These are phyloP conservation scores for Pipa parva DNA, from an alignment of 2,113 vertebrate species.

Conservation along the genomic window DNA sequence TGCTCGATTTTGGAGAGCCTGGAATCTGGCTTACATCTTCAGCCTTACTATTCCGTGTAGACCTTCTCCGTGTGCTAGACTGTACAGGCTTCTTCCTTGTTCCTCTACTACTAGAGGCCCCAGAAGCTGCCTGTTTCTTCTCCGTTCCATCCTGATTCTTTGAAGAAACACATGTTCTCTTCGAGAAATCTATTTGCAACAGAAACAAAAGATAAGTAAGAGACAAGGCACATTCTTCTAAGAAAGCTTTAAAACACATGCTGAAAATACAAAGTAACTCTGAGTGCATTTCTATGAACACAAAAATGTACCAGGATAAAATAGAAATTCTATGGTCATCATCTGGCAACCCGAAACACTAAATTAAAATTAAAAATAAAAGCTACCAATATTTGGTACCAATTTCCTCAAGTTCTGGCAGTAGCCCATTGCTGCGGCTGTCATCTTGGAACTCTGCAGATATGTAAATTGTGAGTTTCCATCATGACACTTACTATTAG, in stretches of 20 bases:
- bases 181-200: slow-evolving; percentile 19
- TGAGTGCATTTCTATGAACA: too few species aligned
- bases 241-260: background rate
- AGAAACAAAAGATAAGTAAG: background rate
- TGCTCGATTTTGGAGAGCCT: slow-evolving; percentile 61
- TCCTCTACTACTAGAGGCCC: slow-evolving; percentile 76
- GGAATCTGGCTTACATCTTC: slow-evolving; percentile 64
- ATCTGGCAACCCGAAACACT: background rate
- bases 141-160: slow-evolving; percentile 85
- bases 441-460: too few species aligned
- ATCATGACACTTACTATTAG: too few species aligned
- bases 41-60: slow-evolving; percentile 71
- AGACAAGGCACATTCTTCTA: slow-evolving; percentile 4
- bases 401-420: too few species aligned
- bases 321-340: too few species aligned
- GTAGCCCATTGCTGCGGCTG: too few species aligned
- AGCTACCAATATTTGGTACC: too few species aligned
- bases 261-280: background rate
- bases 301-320: too few species aligned
- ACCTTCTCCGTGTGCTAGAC: slow-evolving; percentile 69
- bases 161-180: slow-evolving; percentile 63
- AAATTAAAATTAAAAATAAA: background rate
- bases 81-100: slow-evolving; percentile 70
- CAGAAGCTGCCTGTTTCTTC: slow-evolving; percentile 73
- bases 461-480: too few species aligned